These are phyloP conservation scores for Ciconia maguari DNA, from an alignment of 2,113 vertebrate species.

Conservation along the genomic window DNA sequence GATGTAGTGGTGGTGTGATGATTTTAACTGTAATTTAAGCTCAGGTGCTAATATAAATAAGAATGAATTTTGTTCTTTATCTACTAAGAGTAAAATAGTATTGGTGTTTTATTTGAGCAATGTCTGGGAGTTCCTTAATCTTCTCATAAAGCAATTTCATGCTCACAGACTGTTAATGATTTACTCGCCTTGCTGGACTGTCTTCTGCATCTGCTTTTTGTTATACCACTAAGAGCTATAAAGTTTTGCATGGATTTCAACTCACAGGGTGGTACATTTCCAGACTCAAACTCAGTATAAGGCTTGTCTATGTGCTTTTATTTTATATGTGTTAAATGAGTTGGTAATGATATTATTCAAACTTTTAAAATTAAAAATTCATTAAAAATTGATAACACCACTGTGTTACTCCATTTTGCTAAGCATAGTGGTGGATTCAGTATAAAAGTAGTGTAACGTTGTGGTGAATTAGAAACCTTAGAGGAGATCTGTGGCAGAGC, in stretches of 20 bases:
- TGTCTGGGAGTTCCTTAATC: background rate
- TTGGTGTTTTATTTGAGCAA: background rate
- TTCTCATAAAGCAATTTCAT: background rate
- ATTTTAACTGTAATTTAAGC: background rate
- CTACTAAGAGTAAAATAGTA: background rate
- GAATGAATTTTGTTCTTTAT: background rate
- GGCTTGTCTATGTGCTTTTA: background rate
- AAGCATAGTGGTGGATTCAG: background rate
- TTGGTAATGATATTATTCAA: background rate
- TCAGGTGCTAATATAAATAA: background rate
- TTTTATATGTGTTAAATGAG: background rate
- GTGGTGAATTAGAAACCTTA: background rate
- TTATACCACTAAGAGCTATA: background rate
- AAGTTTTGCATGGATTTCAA: background rate
- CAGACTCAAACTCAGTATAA: background rate
- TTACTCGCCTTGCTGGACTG: background rate
- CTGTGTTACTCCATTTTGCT: background rate
- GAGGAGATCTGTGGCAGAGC: background rate
- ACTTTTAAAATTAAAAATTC: background rate
- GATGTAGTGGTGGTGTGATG: background rate
- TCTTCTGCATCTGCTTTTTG: background rate
- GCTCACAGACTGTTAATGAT: background rate
- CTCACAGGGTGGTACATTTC: background rate
- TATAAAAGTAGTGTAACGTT: background rate
- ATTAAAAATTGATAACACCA: background rate